Evolutionary conservation across 2,113 vertebrate species (phyloP).

Genomic region (Columbina picui): DNA sequence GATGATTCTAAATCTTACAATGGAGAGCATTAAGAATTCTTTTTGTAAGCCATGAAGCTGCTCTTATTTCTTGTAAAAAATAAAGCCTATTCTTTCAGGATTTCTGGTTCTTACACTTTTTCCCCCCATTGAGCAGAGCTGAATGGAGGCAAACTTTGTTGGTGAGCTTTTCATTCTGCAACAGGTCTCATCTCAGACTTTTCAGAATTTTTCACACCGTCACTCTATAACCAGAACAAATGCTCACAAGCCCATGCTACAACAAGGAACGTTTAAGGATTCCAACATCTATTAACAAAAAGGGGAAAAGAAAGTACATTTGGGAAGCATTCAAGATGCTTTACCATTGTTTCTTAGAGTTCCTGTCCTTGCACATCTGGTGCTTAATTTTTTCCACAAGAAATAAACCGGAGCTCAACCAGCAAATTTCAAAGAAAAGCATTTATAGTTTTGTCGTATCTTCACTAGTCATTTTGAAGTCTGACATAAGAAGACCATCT

Average conservation of each 20-base stretch:
- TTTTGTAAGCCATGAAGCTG: neutral
- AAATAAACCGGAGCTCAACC: neutral
- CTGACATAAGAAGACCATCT: constrained; percentile 47
- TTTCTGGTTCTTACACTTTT: neutral
- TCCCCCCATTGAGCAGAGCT: neutral
- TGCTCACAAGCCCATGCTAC: neutral
- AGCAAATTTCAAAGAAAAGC: constrained; percentile 42
- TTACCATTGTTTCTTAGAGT: neutral
- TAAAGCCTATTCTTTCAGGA: neutral
- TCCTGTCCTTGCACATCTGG: neutral
- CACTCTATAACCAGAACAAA: neutral
- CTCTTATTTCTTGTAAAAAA: neutral
- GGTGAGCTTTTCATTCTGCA: neutral
- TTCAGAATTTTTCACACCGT: neutral
- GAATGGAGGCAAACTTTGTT: neutral
- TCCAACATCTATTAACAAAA: neutral
- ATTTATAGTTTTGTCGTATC: neutral
- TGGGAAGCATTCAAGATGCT: neutral
- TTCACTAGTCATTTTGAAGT: constrained; percentile 34
- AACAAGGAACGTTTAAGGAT: neutral
- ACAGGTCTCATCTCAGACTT: neutral
- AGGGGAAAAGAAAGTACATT: neutral
- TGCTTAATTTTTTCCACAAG: constrained; percentile 28
- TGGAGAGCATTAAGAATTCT: neutral
- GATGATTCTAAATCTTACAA: neutral